These are phyloP conservation scores for Thunnus thynnus DNA, from an alignment of 2,113 vertebrate genomes.

Conservation along the genomic window DNA sequence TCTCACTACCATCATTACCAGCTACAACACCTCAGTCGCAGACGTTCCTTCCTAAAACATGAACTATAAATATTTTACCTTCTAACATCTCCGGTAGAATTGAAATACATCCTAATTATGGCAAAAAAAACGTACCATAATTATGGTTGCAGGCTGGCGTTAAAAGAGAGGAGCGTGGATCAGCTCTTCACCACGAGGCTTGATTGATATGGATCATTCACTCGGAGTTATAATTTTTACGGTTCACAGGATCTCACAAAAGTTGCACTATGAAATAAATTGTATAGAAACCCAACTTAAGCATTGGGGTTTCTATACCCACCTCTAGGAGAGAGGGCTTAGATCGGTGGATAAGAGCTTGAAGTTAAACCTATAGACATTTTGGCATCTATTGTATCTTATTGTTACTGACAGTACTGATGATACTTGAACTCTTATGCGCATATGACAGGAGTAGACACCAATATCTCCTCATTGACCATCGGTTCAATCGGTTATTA, in stretches of 20 bases:
- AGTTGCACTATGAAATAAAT: background rate
- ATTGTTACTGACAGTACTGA: background rate
- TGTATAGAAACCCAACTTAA: background rate
- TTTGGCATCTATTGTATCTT: background rate
- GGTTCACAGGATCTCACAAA: background rate
- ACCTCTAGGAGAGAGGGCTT: background rate
- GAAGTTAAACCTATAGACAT: background rate
- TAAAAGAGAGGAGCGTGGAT: background rate
- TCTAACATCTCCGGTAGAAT: background rate
- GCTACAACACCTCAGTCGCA: background rate
- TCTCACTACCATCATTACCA: background rate
- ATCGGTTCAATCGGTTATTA: background rate
- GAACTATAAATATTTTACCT: background rate
- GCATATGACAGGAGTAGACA: background rate
- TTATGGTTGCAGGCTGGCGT: background rate
- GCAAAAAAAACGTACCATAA: too few relatives aligned
- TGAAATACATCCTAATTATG: background rate
- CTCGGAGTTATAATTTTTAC: slow-evolving; percentile 6
- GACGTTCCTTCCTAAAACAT: background rate
- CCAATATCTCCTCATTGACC: background rate
- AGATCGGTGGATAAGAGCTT: too few relatives aligned
- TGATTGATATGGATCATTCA: slow-evolving; percentile 1
- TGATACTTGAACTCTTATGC: background rate
- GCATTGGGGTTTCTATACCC: background rate
- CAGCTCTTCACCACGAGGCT: background rate